Evolutionary conservation across 2,797 vertebrate species (phyloP).

Genomic region (Limnodromus scolopaceus): DNA sequence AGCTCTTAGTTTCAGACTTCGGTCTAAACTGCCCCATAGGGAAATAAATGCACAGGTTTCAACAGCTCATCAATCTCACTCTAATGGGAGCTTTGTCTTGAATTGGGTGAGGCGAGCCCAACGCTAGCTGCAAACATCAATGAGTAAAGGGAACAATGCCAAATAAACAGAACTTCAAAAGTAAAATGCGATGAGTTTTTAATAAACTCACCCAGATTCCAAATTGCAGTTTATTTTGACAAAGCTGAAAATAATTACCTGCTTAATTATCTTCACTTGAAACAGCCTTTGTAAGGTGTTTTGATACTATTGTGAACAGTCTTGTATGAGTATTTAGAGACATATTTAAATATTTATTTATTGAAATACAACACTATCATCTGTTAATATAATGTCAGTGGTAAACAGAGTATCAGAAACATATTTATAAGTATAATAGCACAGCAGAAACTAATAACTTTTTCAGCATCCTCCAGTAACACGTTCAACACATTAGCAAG

Average conservation of each 20-base stretch:
- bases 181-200: conserved; percentile 19
- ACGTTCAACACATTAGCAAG: neutral
- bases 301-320: neutral
- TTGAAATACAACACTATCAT: neutral
- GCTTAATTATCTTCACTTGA: conserved; percentile 17
- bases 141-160: neutral
- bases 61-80: neutral
- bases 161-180: conserved; percentile 30
- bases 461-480: neutral
- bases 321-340: neutral
- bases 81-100: neutral
- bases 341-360: conserved; percentile 8
- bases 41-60: neutral
- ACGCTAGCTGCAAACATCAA: neutral
- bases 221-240: conserved; percentile 47
- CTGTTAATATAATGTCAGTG: neutral
- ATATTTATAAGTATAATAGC: neutral
- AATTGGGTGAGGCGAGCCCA: neutral
- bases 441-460: neutral
- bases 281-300: neutral
- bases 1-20: neutral
- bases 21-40: neutral
- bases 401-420: neutral
- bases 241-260: conserved; percentile 51
- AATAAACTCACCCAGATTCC: conserved; percentile 36